Conservation (phyloP, 2,888 invertebrate genomes). For the Dione vanillae region DNA sequence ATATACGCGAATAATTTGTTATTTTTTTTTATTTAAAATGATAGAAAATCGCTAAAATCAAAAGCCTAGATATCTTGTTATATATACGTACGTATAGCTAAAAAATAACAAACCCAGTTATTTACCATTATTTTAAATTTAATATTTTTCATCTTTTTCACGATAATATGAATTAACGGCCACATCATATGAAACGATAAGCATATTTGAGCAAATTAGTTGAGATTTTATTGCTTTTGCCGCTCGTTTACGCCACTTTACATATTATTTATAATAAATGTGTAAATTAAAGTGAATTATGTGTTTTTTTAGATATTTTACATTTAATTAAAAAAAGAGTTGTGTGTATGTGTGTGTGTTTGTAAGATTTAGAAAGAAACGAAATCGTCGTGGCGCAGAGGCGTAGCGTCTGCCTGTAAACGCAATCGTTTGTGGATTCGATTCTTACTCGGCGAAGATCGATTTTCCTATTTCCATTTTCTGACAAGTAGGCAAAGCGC, state of each 20-base stretch:
- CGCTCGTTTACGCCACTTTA: slow-evolving; percentile 18
- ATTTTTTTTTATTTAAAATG: too few relatives aligned
- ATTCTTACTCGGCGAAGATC: not conserved
- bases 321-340: too few relatives aligned
- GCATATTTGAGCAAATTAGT: slow-evolving; percentile 23
- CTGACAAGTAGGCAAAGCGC: not conserved
- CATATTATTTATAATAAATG: slow-evolving; percentile 6
- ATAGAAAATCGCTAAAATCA: too few relatives aligned
- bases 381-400: too few relatives aligned
- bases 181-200: slow-evolving; percentile 15
- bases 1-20: too few relatives aligned
- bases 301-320: not conserved
- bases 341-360: too few relatives aligned
- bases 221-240: slow-evolving; percentile 8
- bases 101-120: not conserved
- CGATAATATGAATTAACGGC: slow-evolving; percentile 25
- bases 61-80: not conserved
- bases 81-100: not conserved
- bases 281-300: not conserved
- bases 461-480: not conserved
- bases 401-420: too few relatives aligned
- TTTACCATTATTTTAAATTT: not conserved
- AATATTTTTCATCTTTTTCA: slow-evolving; percentile 3
- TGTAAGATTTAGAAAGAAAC: too few relatives aligned
- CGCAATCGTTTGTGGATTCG: not conserved